These are phyloP conservation scores for Hololepta plana DNA, from an alignment of 2,888 invertebrate species.

Conservation along the genomic window DNA sequence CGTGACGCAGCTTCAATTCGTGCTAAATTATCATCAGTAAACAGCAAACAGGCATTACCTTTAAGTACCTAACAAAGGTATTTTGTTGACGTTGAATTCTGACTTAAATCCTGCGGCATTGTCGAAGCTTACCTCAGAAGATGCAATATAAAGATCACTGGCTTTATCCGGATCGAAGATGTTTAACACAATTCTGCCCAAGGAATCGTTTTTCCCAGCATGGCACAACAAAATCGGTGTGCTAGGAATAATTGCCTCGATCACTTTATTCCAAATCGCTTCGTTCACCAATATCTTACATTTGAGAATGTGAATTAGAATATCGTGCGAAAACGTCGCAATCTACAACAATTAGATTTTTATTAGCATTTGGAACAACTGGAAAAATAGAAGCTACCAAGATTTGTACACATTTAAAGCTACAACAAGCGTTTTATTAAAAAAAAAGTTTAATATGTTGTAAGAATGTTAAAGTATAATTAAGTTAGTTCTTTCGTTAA, in stretches of 20 bases:
- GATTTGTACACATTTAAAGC: no score
- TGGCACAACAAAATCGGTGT: slow-evolving; percentile 42
- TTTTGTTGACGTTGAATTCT: not conserved
- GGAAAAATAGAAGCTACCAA: no score
- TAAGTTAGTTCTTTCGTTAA: no score
- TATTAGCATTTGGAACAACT: no score
- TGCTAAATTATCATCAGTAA: slow-evolving; percentile 22
- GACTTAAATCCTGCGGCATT: slow-evolving; percentile 1
- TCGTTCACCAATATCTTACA: slow-evolving; percentile 43
- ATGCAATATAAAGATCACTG: slow-evolving; percentile 35
- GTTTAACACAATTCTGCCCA: slow-evolving; percentile 42
- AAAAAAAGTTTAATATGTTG: slow-evolving; percentile 3
- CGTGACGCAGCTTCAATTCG: slow-evolving; percentile 33
- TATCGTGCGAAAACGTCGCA: slow-evolving; percentile 36
- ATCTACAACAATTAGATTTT: slow-evolving; percentile 28
- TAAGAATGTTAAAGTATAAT: slow-evolving; percentile 1
- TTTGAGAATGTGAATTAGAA: slow-evolving; percentile 42
- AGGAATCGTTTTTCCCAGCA: slow-evolving; percentile 27
- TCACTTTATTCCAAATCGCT: slow-evolving; percentile 38
- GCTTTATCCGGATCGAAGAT: slow-evolving; percentile 46
- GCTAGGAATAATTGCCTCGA: slow-evolving; percentile 38
- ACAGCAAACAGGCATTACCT: slow-evolving; percentile 31
- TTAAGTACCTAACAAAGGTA: slow-evolving; percentile 26
- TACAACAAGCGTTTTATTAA: no score
- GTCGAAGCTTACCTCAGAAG: slow-evolving; percentile 28